Base-by-base conservation (phyloP, 2,888 invertebrate genomes). In the Andricus curvator region DNA sequence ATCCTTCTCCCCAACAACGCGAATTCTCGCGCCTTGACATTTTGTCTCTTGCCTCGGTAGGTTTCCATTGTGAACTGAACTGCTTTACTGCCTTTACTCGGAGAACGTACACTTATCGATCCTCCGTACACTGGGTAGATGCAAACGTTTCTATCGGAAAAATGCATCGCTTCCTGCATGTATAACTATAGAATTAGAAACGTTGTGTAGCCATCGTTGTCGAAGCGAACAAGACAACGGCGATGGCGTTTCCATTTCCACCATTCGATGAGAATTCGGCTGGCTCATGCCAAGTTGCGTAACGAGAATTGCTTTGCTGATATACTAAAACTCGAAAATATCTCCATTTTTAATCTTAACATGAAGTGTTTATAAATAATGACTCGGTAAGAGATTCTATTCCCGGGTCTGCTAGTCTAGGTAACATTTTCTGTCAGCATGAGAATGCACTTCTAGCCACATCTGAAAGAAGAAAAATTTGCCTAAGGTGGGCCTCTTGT, bases 21-120 rank as follows among this genome's bases (percentile, higher is more conserved):
- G 56, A 74, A 56, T 74, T 74, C 74, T 74, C 74, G 74, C 74
- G 74, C 74, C 74, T 74, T 74, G 74, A 74, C 74, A 74, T 74
- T 70, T 74, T 74, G 74, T 74, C 56, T 74, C 74, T 33, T 56
- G 51, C 51, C 74, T 74, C 74, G 33, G 74, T 74, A 51, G 56
- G 74, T 51, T 74, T 74, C 74, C 74, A 51, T 74, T 74, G 74
- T 74, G 74, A 74, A 74, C 74, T 74, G 56, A 74, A 74, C 74
- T 74, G 74, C n/a, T n/a, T n/a, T n/a, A n/a, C n/a, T n/a, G n/a
- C n/a, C 74, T 74, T 37, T n/a, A 74, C 74, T 74, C 74, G 56
- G 56, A 74, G 56, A 74, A 74, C 37, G 37, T 37, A 37, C 74
- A 74, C 74, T 56, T 74, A 74, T 74, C 74, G 74, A 74, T 74